Base-by-base conservation (phyloP, 2,113 vertebrate species). In the Neomonachus schauinslandi region DNA sequence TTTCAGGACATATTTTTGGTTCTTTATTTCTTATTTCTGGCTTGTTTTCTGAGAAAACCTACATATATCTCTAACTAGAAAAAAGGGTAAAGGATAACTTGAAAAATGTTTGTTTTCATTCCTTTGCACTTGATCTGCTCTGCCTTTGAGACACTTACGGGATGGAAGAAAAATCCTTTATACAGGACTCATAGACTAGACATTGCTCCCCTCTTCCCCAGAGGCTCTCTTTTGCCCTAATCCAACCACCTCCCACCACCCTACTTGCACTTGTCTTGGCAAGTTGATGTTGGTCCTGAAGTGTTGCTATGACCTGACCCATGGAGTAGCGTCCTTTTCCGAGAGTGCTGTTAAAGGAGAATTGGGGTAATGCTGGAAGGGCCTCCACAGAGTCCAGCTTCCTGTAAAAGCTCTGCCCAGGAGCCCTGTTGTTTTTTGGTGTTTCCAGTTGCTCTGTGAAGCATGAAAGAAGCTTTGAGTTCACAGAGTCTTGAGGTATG, bases 281-380 rank as follows among this genome's bases (percentile, higher is more conserved):
- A 89, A 87, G 63, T 72, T 94, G 96, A 96, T 95, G 57, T 39
- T 71, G 31, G 33, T 59, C 92, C 67, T 97, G 83, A 96, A 97
- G 95, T 81, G 19, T 92, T 98, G 88, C 91, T 94, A 33, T 49
- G 77, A n/a, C 59, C 33, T 21, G 39, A 71, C 15, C 33, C 21
- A 2, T 3, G 7, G 2, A 90, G 74, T 16, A 93, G 51, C 90
- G 59, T 86, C 72, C 65, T 96, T 96, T 97, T 74, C 93, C 95
- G 92, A 74, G 90, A 95, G 69, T 85, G 46, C 11, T 94, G 51
- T 85, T 63, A 98, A 97, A 96, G 55, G 65, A 88, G 39, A 57
- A 98, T n/a, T 12, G 26, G 51, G 33, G 39, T 95, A 90, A 97
- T 95, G 94, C 83, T 94, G 79, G 57, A 95, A 96, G 94, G 89